Base-by-base conservation (phyloP, 2,888 invertebrate species). In the Alloplasta piceator region DNA sequence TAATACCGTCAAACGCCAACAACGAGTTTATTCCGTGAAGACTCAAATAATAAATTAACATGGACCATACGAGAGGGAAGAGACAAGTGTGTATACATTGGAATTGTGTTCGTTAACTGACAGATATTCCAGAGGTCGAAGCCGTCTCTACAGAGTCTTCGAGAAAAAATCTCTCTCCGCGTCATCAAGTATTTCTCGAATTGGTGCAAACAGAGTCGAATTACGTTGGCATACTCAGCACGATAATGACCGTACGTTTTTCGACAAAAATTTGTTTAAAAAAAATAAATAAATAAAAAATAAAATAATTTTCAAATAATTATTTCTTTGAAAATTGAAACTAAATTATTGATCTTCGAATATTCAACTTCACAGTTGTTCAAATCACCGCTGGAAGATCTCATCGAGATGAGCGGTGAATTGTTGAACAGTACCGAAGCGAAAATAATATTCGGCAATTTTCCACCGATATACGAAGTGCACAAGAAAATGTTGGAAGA, bases 141-240 rank as follows among this genome's bases (percentile, higher is more conserved):
- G 93, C 94, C 56, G 94, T 94, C 60, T 94, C 93, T 86, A 85
- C 89, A 81, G 96, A 95, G 87, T 94, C 95, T 68, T 94, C 95
- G 78, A 93, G 96, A 82, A 96, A 96, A 88, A 94, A 94, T 85
- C 94, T 96, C 91, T 96, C 96, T 56, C 95, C 96, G 3, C 94
- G 97, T 68, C 96, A 97, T 89, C 96, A 96, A 92, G 97, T 97
- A 66, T 97, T 97, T 91, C 95, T 97, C 93, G 99, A 99, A 93
- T 94, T 99, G 87, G 95, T 98, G 83, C 98, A 98, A 92, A 99
- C 99, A 0, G 99, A 99, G 93, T 97, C 96, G 79, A 99, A 99
- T 94, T 99, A 99, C 92, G 98, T 99, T 80, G 96, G 96, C 82
- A 98, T 99, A 90, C 94, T 99, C 87, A 95, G 97, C 88, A 98